Evolutionary conservation across 2,888 invertebrate genomes (phyloP).

Genomic region (Idaea straminata): DNA sequence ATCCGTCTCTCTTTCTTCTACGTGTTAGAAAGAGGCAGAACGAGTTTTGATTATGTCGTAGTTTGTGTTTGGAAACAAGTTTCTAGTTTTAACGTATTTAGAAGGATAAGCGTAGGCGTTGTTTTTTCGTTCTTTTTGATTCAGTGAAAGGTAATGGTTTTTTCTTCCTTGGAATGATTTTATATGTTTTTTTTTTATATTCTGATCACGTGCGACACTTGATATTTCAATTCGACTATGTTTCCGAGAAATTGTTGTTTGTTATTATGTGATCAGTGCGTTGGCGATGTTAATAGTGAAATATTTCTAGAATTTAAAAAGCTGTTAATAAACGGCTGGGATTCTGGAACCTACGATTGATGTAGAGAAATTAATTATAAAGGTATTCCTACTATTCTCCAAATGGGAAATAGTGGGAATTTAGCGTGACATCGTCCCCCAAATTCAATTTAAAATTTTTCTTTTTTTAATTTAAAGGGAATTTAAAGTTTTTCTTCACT

Average conservation of each 20-base stretch:
- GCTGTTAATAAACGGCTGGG: too few species aligned
- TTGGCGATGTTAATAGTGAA: neutral
- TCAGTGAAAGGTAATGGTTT: neutral
- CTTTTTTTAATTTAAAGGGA: too few species aligned
- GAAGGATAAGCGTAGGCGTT: neutral
- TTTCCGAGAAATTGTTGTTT: neutral
- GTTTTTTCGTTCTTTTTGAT: neutral
- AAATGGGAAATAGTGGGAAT: too few species aligned
- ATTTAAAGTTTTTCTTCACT: too few species aligned
- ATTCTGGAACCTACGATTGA: too few species aligned
- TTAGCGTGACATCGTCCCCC: too few species aligned
- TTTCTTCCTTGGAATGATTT: neutral
- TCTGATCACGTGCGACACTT: neutral
- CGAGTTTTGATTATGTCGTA: neutral
- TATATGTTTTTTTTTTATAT: neutral
- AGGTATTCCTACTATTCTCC: too few species aligned
- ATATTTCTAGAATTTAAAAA: too few species aligned
- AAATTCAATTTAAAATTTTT: too few species aligned
- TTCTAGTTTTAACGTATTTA: neutral
- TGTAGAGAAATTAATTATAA: too few species aligned
- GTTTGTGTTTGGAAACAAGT: neutral
- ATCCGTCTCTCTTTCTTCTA: neutral
- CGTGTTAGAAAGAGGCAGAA: neutral
- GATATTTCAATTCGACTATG: slow-evolving; percentile 1
- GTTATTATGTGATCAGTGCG: neutral